phyloP scores from a whole-genome alignment of 2,888 invertebrate species.

The Synergus umbraculus region DNA sequence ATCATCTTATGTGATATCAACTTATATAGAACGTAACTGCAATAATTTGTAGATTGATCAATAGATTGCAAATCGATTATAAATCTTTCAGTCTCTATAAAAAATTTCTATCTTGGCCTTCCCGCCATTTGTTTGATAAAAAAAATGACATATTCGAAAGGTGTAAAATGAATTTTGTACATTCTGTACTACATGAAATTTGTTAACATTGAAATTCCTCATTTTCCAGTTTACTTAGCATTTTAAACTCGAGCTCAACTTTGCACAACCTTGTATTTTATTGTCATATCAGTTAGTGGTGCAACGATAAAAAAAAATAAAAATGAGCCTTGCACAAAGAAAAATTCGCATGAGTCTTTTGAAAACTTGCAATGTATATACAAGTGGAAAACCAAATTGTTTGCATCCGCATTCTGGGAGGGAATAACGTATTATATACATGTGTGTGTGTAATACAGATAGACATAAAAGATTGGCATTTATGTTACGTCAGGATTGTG shows the following conservation, averaged over 20 bases:
- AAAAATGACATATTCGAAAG: too few species aligned
- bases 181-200: background rate
- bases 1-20: too few species aligned
- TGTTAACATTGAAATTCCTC: slow-evolving; percentile 7
- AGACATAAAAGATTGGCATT: background rate
- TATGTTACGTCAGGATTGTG: slow-evolving; percentile 18
- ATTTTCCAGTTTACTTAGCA: slow-evolving; percentile 7
- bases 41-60: too few species aligned
- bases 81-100: too few species aligned
- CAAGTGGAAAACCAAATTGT: slow-evolving; percentile 18
- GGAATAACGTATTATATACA: background rate
- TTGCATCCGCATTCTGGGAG: background rate
- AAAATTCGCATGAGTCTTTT: slow-evolving; percentile 12
- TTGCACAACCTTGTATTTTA: slow-evolving; percentile 5
- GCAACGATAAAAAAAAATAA: background rate
- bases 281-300: background rate
- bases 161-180: too few species aligned
- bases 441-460: background rate
- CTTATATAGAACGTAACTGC: too few species aligned
- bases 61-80: too few species aligned
- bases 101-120: too few species aligned
- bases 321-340: background rate
- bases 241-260: background rate
- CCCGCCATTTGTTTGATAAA: too few species aligned
- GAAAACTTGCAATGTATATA: slow-evolving; percentile 13